Evolutionary conservation across 2,113 vertebrate genomes (phyloP).

Genomic region (Tragulus kanchil): DNA sequence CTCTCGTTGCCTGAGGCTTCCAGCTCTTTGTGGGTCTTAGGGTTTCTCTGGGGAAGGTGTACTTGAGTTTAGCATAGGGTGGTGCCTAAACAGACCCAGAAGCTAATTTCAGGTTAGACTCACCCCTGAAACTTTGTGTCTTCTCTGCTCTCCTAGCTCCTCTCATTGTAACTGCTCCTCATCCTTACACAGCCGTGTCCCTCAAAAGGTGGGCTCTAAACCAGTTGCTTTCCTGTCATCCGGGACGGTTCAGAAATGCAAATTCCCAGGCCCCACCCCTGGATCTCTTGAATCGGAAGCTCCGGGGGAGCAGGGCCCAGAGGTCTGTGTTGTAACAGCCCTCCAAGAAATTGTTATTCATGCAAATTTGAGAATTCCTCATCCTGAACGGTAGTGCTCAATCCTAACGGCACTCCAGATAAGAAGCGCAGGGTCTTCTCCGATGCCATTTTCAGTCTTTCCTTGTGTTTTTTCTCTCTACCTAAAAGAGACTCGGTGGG

Average conservation of each 20-base stretch:
- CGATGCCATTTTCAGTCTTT: not conserved
- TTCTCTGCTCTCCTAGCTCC: not conserved
- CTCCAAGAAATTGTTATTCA: not conserved
- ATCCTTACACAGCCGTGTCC: not conserved
- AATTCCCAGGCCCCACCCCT: not conserved
- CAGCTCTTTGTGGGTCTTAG: not conserved
- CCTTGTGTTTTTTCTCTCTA: not conserved
- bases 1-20: not conserved
- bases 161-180: not conserved
- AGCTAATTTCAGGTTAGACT: not conserved
- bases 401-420: not conserved
- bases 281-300: not conserved
- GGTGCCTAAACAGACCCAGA: not conserved
- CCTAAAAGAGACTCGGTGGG: not conserved
- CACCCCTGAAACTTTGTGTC: not conserved
- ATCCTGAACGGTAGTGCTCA: not conserved
- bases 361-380: not conserved
- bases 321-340: not conserved
- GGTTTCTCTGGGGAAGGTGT: not conserved
- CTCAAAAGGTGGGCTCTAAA: not conserved
- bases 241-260: conserved; percentile 3
- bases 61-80: not conserved
- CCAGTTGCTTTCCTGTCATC: not conserved
- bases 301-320: not conserved
- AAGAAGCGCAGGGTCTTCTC: not conserved